Conservation (phyloP, 53 echinoderm and acorn worm genomes). For the Patiria pectinifera region DNA sequence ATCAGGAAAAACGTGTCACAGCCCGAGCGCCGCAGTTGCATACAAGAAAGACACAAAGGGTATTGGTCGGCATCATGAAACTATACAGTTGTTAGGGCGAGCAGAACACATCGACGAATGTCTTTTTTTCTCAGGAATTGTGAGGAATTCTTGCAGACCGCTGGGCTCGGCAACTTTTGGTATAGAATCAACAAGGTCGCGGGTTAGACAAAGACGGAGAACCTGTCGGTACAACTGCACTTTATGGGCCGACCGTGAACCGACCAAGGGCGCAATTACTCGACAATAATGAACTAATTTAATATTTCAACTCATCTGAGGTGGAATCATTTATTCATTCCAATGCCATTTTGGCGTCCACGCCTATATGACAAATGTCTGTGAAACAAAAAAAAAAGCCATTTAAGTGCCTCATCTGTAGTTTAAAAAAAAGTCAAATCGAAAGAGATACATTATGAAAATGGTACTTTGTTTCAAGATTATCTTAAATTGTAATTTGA, state of each 20-base stretch:
- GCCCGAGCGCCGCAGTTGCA: no score
- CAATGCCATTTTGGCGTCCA: not conserved
- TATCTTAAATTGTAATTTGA: not conserved
- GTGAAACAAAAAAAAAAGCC: not conserved
- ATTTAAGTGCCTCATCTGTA: not conserved
- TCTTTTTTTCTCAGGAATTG: not conserved
- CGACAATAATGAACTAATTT: constrained; percentile 20
- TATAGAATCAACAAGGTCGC: not conserved
- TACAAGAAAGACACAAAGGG: no score
- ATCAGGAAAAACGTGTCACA: no score
- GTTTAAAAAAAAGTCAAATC: not conserved
- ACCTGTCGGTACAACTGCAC: not conserved
- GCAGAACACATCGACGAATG: no score
- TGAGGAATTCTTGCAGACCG: not conserved
- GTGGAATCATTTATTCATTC: constrained; percentile 32
- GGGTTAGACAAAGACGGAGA: not conserved
- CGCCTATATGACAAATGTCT: not conserved
- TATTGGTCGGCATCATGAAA: no score
- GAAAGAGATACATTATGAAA: not conserved
- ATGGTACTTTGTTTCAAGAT: not conserved
- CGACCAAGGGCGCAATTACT: constrained; percentile 3
- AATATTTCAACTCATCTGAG: constrained; percentile 5
- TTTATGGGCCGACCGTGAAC: constrained; percentile 1
- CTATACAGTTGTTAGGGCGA: no score
- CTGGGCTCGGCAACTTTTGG: not conserved